A percentile compares a stretch with the other conserved stretches of the same genome.
These are phyloP conservation scores for Calidris pugnax DNA, from an alignment of 2,113 vertebrate species.

Conservation along the genomic window DNA sequence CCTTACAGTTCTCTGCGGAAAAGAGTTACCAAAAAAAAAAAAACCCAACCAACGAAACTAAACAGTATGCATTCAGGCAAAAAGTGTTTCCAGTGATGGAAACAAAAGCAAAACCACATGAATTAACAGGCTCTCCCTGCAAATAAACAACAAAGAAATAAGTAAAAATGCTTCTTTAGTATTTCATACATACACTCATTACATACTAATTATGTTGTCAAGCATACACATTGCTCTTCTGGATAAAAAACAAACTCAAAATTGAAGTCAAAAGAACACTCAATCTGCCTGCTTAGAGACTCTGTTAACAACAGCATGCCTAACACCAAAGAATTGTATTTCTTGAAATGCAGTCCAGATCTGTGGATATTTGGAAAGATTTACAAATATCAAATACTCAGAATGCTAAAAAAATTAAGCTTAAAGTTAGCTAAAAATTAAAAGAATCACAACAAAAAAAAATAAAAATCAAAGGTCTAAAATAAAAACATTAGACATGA, in stretches of 20 bases:
- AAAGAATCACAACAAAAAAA: neutral
- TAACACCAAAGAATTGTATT: neutral
- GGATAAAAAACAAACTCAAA: neutral
- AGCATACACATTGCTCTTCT: neutral
- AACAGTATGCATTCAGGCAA: neutral
- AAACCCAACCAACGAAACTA: neutral
- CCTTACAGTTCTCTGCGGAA: neutral
- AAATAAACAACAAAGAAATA: conserved; percentile 17
- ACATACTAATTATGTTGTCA: neutral
- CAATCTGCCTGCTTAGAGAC: neutral
- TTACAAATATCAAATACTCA: neutral
- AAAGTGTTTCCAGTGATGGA: neutral
- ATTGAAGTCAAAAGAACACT: neutral
- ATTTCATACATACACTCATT: neutral
- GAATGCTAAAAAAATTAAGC: neutral
- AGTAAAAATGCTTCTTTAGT: neutral
- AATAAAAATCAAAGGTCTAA: neutral
- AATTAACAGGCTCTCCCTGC: neutral
- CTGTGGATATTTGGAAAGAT: neutral
- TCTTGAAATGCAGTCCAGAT: neutral
- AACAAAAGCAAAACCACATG: conserved; percentile 17
- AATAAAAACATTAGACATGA: neutral
- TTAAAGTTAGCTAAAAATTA: neutral
- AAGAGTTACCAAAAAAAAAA: neutral
- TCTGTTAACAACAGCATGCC: neutral